These are phyloP conservation scores for Drosophila formosana DNA, from an alignment of 2,888 invertebrate genomes.

Conservation along the genomic window DNA sequence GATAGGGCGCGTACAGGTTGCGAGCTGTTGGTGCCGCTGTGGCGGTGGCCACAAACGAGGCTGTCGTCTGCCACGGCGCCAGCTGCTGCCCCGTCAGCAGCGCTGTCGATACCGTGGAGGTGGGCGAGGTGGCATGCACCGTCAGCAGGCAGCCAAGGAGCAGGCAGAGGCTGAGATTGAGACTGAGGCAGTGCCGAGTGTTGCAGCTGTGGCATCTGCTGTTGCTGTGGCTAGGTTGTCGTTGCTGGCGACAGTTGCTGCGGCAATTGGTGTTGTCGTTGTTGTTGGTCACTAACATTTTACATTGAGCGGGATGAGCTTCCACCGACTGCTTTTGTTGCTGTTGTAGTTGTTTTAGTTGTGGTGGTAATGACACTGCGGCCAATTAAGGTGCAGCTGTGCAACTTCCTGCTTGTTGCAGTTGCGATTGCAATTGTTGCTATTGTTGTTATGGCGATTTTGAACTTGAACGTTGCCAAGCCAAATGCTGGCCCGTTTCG, in stretches of 20 bases:
- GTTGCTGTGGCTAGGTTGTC: constrained; percentile 36
- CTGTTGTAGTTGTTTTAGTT: constrained; percentile 23
- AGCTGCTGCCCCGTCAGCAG: constrained; percentile 63
- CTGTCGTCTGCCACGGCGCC: constrained; percentile 71
- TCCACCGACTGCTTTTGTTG: constrained; percentile 42
- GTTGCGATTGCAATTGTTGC: constrained; percentile 25
- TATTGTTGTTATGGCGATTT: constrained; percentile 61
- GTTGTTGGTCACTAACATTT: constrained; percentile 84
- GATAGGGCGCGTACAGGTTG: constrained; percentile 84
- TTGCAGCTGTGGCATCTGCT: constrained; percentile 14
- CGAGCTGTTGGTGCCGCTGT: constrained; percentile 75
- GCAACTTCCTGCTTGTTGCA: constrained; percentile 72
- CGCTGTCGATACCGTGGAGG: constrained; percentile 61
- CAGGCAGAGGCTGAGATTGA: not conserved
- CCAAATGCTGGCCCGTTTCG: constrained; percentile 58
- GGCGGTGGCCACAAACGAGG: constrained; percentile 23
- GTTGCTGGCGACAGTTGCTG: constrained; percentile 49
- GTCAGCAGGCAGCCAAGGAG: constrained; percentile 19
- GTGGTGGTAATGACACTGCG: constrained; percentile 75
- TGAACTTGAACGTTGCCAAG: constrained; percentile 69
- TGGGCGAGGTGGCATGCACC: constrained; percentile 39
- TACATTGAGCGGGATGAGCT: constrained; percentile 81
- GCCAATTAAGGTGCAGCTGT: constrained; percentile 75
- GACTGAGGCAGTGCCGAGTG: constrained; percentile 4
- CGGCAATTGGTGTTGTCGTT: constrained; percentile 60